A percentile compares a stretch with the other conserved stretches of the same genome.
Evolutionary conservation across 2,888 invertebrate genomes (phyloP).

Genomic region (Dolichopus griseipennis): DNA sequence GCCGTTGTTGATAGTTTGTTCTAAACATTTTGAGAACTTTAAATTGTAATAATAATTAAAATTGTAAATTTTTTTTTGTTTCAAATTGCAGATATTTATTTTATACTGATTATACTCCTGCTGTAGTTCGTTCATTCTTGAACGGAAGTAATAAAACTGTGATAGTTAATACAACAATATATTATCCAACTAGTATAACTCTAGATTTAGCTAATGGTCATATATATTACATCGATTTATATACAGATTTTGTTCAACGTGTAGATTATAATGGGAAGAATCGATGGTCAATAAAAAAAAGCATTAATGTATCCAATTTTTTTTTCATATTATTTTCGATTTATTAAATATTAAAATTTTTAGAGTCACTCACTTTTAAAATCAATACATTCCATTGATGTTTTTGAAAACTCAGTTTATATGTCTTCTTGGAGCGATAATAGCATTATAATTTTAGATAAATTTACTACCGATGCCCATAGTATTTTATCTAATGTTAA

Average conservation of each 20-base stretch:
- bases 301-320: conserved; percentile 29
- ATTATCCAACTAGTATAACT: conserved; percentile 66
- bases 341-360: not conserved
- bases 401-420: conserved; percentile 66
- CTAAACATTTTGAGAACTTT: too few species aligned
- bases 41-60: too few species aligned
- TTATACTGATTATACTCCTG: conserved; percentile 64
- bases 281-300: conserved; percentile 44
- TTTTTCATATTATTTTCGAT: conserved; percentile 5
- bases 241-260: conserved; percentile 68
- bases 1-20: too few species aligned
- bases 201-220: conserved; percentile 61
- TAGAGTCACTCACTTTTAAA: conserved; percentile 35
- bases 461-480: conserved; percentile 46
- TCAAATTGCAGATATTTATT: conserved; percentile 54
- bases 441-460: conserved; percentile 54
- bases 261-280: conserved; percentile 66
- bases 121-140: conserved; percentile 55
- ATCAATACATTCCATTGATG: conserved; percentile 56
- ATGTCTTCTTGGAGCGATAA: conserved; percentile 63
- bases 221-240: conserved; percentile 74
- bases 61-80: conserved; percentile 9
- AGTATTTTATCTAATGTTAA: conserved; percentile 47
- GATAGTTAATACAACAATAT: conserved; percentile 60
- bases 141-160: conserved; percentile 53